Percentiles rank a stretch among this genome's conserved stretches.
Evolutionary conservation across 2,888 invertebrate genomes (phyloP).

Genomic region (Meloe dianella): DNA sequence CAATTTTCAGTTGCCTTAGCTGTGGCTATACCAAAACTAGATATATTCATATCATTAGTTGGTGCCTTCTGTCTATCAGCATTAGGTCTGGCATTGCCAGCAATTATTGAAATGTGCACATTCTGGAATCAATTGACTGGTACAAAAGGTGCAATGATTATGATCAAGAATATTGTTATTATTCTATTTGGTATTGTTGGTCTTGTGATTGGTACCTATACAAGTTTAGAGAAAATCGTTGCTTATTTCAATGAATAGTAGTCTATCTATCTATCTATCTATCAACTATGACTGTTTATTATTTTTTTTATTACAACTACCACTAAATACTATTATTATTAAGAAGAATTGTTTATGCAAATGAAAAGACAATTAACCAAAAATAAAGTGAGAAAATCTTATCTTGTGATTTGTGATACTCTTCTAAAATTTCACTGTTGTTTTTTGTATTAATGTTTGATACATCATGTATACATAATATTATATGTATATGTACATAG

Average conservation of each 20-base stretch:
- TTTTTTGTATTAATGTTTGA: background rate
- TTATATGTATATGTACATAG: background rate
- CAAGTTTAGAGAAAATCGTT: constrained; percentile 67
- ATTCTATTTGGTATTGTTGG: constrained; percentile 68
- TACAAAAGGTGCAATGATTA: constrained; percentile 57
- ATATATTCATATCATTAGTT: constrained; percentile 78
- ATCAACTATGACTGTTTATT: background rate
- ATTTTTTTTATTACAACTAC: background rate
- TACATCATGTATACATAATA: no score
- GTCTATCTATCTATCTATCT: no score
- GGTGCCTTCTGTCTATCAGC: constrained; percentile 89
- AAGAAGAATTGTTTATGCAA: background rate
- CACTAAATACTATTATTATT: background rate
- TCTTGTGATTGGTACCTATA: constrained; percentile 70
- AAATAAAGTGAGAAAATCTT: constrained; percentile 6
- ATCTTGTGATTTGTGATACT: constrained; percentile 6
- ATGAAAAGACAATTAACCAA: constrained; percentile 2
- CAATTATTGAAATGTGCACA: constrained; percentile 82
- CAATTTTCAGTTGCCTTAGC: constrained; percentile 76
- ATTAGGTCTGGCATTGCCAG: constrained; percentile 88
- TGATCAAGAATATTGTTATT: constrained; percentile 64
- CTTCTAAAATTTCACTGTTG: background rate
- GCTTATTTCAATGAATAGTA: constrained; percentile 33
- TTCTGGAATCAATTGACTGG: constrained; percentile 75
- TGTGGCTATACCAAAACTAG: constrained; percentile 82